Base-by-base conservation (phyloP, 1,140 invertebrate genomes). In the Eriocheir sinensis region DNA sequence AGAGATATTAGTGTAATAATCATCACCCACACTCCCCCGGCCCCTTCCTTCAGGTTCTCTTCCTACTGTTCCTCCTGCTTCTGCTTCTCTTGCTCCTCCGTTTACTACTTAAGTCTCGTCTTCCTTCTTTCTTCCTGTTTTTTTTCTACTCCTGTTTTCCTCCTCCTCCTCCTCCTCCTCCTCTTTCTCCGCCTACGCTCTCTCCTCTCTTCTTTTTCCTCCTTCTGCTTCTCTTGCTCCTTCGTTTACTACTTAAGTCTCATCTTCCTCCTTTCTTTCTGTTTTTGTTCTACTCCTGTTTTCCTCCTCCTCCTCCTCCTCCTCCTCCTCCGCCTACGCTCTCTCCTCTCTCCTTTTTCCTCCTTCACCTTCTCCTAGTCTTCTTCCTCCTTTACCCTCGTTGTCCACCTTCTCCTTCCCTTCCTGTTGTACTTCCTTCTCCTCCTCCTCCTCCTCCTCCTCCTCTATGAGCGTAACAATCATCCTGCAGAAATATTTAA, bases 1-100 rank as follows among this genome's bases (percentile, higher is more conserved):
- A 72, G 60, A 72, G 60, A 72, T 72, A 72, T 72, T n/a, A 72
- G 60, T 72, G 60, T 21, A 72, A 72, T 72, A 72, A 72, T 72
- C 27, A 72, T 72, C 60, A 72, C 60, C 60, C 0, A 72, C 21
- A n/a, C 60, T n/a, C 44, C 44, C 60, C 60, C n/a, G 21, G 2
- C 21, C 21, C 60, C n/a, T 21, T 72, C 21, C 27, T 72, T 72
- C 4, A n/a, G n/a, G n/a, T n/a, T 8, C n/a, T 0, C n/a, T 60
- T 60, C 53, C 27, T 72, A n/a, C n/a, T n/a, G 12, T 53, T n/a
- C n/a, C n/a, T n/a, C n/a, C n/a, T n/a, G n/a, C n/a, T n/a, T n/a
- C n/a, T n/a, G n/a, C n/a, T n/a, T n/a, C 34, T 80, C 6, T 80
- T 80, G 3, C 34, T 27, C 3, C 34, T 80, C 79, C 34, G 79